A percentile compares a stretch with the other conserved stretches of the same genome.
These are phyloP conservation scores for Machimus atricapillus DNA, from an alignment of 2,888 invertebrate genomes.

Conservation along the genomic window DNA sequence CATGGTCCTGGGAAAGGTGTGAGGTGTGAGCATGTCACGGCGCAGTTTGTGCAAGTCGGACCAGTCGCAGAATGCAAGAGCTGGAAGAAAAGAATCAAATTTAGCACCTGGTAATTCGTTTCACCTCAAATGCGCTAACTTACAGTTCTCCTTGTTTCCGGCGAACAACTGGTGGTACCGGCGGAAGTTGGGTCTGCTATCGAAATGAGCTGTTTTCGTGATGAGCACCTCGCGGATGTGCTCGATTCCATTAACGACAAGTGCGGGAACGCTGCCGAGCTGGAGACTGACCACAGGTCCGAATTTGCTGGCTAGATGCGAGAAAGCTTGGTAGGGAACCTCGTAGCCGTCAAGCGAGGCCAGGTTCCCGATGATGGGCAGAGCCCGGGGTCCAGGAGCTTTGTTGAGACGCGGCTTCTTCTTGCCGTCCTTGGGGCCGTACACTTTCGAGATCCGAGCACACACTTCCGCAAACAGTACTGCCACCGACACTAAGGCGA, in stretches of 20 bases:
- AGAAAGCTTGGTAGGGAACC: constrained; percentile 69
- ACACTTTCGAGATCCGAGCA: background rate
- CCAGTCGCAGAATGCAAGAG: constrained; percentile 74
- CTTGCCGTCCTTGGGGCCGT: background rate
- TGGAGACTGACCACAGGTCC: constrained; percentile 66
- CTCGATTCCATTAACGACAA: constrained; percentile 68
- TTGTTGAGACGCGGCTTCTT: background rate
- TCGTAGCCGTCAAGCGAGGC: constrained; percentile 67
- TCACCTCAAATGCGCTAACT: constrained; percentile 56
- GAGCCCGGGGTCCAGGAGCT: background rate
- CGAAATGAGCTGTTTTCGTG: constrained; percentile 68
- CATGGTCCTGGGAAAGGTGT: constrained; percentile 68
- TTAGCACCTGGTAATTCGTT: background rate
- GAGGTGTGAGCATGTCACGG: constrained; percentile 67
- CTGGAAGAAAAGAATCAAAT: constrained; percentile 56
- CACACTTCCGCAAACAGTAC: background rate
- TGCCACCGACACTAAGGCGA: background rate
- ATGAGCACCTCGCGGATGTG: constrained; percentile 69
- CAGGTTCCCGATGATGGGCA: constrained; percentile 62
- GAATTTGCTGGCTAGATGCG: constrained; percentile 63
- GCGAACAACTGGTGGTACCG: constrained; percentile 70
- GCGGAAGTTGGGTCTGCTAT: constrained; percentile 70
- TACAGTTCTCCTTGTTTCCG: constrained; percentile 73
- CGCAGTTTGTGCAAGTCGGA: constrained; percentile 69
- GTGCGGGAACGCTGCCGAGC: constrained; percentile 66